Evolutionary conservation across 1,140 invertebrate species (phyloP).

Genomic region (Hesperophylax magnus): DNA sequence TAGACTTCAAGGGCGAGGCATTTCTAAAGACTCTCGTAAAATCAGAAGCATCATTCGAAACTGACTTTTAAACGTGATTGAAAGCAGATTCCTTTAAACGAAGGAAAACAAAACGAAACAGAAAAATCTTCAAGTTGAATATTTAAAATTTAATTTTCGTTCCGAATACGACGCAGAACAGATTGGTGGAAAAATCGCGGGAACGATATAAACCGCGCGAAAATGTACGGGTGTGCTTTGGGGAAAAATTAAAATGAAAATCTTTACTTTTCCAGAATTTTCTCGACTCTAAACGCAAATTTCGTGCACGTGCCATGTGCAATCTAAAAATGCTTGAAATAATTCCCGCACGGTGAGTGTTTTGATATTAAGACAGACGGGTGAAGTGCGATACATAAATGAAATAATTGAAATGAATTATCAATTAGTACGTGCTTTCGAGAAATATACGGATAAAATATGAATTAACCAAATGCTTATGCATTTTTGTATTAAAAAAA

Average conservation of each 20-base stretch:
- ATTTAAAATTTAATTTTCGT: slow-evolving; percentile 38
- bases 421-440: too few relatives aligned
- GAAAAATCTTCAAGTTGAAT: slow-evolving; percentile 5
- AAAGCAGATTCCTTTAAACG: neutral
- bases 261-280: slow-evolving; percentile 25
- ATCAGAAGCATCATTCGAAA: too few relatives aligned
- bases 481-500: too few relatives aligned
- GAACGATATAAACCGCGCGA: slow-evolving; percentile 2
- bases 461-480: too few relatives aligned
- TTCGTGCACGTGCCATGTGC: neutral
- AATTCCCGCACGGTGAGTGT: neutral
- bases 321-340: neutral
- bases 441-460: too few relatives aligned
- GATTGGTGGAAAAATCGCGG: neutral
- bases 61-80: slow-evolving; percentile 5
- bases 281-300: neutral
- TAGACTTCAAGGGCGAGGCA: too few relatives aligned
- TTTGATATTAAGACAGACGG: too few relatives aligned
- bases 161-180: neutral
- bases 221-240: slow-evolving; percentile 3
- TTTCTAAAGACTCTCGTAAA: too few relatives aligned
- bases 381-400: too few relatives aligned
- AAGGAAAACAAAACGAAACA: neutral
- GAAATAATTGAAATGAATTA: too few relatives aligned
- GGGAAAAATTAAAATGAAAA: slow-evolving; percentile 39